Percentiles rank a stretch among this genome's conserved stretches.
phyloP scores from a whole-genome alignment of 2,113 vertebrate genomes.

The Patagioenas fasciata region DNA sequence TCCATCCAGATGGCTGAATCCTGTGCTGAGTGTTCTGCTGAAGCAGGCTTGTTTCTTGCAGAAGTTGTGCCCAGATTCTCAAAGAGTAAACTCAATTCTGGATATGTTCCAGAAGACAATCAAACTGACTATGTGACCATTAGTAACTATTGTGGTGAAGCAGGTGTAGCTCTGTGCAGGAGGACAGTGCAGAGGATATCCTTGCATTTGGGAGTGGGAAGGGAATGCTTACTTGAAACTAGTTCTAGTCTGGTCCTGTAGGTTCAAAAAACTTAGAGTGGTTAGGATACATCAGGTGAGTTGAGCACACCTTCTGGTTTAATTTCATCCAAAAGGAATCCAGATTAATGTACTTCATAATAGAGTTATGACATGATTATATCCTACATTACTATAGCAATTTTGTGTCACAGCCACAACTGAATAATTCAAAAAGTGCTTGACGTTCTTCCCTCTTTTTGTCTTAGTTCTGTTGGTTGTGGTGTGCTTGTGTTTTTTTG shows the following conservation, averaged over 20 bases:
- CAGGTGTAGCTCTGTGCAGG: neutral
- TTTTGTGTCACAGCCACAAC: neutral
- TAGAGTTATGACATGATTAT: neutral
- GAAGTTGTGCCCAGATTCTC: neutral
- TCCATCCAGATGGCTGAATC: neutral
- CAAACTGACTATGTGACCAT: neutral
- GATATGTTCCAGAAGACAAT: neutral
- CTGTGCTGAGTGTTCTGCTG: neutral
- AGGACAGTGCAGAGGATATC: neutral
- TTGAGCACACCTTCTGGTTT: neutral
- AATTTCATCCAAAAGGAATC: neutral
- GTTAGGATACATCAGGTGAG: neutral
- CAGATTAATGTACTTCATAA: neutral
- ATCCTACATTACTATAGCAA: neutral
- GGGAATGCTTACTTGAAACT: neutral
- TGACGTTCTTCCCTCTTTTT: neutral
- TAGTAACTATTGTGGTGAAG: neutral
- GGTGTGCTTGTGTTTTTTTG: too few species aligned
- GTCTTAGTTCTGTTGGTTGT: neutral
- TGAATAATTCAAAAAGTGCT: neutral
- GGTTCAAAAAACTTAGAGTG: neutral
- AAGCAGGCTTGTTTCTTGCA: neutral
- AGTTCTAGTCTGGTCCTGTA: neutral
- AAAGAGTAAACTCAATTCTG: neutral
- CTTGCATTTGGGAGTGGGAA: neutral